Evolutionary conservation across 1,140 invertebrate species (phyloP), one percentile per base, ranked within the genome.

Genomic region (Drosophila pectinifera): DNA sequence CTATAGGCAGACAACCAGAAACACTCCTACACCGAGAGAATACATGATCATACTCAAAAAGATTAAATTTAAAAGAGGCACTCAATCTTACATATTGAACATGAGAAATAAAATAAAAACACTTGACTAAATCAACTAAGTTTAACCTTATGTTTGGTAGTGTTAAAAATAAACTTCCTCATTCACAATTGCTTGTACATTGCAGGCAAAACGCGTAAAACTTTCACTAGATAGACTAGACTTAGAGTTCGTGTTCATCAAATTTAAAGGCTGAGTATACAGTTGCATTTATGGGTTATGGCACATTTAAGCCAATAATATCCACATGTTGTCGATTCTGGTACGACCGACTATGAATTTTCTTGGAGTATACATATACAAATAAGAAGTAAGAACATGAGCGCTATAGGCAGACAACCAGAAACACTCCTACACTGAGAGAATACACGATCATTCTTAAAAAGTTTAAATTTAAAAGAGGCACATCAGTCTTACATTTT

Each of bases 1-100:
- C 20, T 39, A 36, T 31, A 42, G 53, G 18, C 34, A 18, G 48
- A 14, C 43, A 54, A 18, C 53, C 53, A 78, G 39, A 11, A 53
- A 18, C 11, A 24, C 0, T 18, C 5, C 6, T 28, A 31, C 49
- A 53, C 49, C 18, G 1, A 10, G 5, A 22, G 7, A 53, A 51
- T 34, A 0, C 34, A 5, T 3, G 18, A 10, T 20, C 14, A 2
- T 5, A 5, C 2, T 14, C 14, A 4, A 1, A 8, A 43, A 16
- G 22, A n/a, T n/a, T n/a, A n/a, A n/a, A n/a, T n/a, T n/a, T n/a
- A n/a, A n/a, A n/a, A n/a, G n/a, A n/a, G n/a, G n/a, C n/a, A n/a
- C n/a, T n/a, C n/a, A n/a, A n/a, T n/a, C n/a, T n/a, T n/a, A n/a
- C n/a, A n/a, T n/a, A n/a, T n/a, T 2, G 6, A 28, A 8, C 8